These are phyloP conservation scores for Nasonia oneida DNA, from an alignment of 2,888 invertebrate species.

Conservation along the genomic window DNA sequence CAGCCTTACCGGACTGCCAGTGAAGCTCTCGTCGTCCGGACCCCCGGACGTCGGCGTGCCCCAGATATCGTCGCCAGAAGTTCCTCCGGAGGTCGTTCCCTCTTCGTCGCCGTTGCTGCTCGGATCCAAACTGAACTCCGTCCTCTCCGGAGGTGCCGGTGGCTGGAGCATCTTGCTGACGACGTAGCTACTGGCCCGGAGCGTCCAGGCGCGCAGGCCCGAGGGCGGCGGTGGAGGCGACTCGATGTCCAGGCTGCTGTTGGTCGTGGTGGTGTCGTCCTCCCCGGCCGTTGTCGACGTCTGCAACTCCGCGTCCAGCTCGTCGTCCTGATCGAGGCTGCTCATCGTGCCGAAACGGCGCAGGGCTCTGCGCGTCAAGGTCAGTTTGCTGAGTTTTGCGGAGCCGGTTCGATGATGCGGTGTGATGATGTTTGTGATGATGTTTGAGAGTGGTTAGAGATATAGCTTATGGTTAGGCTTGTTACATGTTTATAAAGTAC, in stretches of 20 bases:
- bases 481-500: not conserved
- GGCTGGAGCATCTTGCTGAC: constrained; percentile 87
- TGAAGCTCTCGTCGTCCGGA: constrained; percentile 86
- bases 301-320: constrained; percentile 69
- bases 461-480: not conserved
- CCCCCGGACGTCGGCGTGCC: constrained; percentile 94
- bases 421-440: not conserved
- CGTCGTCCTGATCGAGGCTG: constrained; percentile 78
- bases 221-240: constrained; percentile 78
- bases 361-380: constrained; percentile 70
- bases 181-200: constrained; percentile 89
- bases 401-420: not conserved
- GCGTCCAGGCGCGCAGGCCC: constrained; percentile 88
- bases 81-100: constrained; percentile 90
- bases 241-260: constrained; percentile 67
- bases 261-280: constrained; percentile 57
- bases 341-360: constrained; percentile 79
- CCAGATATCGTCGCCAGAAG: constrained; percentile 93
- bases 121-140: constrained; percentile 74
- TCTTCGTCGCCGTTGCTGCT: constrained; percentile 82
- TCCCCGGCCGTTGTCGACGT: constrained; percentile 18
- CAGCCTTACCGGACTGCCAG: constrained; percentile 75
- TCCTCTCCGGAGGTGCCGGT: constrained; percentile 76
- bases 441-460: constrained; percentile 1
- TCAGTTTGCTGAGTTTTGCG: not conserved